These are phyloP conservation scores for Columba guinea DNA, from an alignment of 2,797 vertebrate species.

Conservation along the genomic window DNA sequence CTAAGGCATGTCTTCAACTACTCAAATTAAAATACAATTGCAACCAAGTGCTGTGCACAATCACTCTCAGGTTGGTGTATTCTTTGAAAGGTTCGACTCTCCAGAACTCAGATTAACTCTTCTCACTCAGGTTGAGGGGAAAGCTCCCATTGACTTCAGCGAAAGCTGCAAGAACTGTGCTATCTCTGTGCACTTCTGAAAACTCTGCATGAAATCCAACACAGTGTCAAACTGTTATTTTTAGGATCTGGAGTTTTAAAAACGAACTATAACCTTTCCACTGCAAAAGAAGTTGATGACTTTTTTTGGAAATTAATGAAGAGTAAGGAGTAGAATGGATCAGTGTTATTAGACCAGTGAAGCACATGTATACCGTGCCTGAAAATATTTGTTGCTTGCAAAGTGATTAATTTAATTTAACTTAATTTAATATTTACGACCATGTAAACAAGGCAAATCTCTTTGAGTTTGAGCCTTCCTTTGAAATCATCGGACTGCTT, in stretches of 20 bases:
- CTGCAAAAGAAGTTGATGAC: background rate
- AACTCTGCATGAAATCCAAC: background rate
- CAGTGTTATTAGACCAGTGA: fast-evolving
- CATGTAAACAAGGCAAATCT: background rate
- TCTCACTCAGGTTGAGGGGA: background rate
- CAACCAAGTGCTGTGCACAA: background rate
- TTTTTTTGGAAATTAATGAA: background rate
- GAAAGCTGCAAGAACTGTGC: background rate
- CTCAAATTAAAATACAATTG: background rate
- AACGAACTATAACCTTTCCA: background rate
- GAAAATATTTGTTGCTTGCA: background rate
- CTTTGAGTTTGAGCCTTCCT: background rate
- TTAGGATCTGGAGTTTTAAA: background rate
- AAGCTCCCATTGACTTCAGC: background rate
- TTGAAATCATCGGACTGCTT: slow-evolving; percentile 27
- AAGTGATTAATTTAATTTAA: background rate
- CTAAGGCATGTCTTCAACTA: fast-evolving
- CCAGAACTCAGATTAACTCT: background rate
- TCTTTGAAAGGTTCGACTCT: background rate
- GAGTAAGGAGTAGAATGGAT: background rate
- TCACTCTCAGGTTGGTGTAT: too few relatives aligned
- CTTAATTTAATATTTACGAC: background rate
- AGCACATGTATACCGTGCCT: background rate
- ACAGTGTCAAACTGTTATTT: background rate
- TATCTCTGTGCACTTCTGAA: background rate